Percentiles rank a stretch among this genome's conserved stretches.
Conservation (phyloP, 2,888 invertebrate genomes). For the Pycnomerus fuliginosus region DNA sequence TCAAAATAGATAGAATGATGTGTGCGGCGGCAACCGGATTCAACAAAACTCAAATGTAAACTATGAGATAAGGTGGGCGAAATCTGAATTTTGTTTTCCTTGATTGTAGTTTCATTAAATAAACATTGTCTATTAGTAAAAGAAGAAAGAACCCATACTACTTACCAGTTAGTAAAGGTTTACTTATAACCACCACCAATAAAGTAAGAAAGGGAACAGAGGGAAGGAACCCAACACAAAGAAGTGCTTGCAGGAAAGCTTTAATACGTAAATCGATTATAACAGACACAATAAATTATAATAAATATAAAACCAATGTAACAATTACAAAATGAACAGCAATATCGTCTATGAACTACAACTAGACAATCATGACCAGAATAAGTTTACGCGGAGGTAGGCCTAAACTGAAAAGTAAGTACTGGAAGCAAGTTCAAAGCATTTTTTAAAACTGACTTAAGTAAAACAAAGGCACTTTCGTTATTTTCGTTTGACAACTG, state of each 20-base stretch:
- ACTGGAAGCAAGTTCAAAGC: constrained; percentile 13
- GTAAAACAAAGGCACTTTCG: too few relatives aligned
- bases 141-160: constrained; percentile 13
- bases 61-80: too few relatives aligned
- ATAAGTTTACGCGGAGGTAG: constrained; percentile 23
- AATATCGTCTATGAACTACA: constrained; percentile 25
- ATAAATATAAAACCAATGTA: constrained; percentile 22
- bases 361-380: constrained; percentile 35
- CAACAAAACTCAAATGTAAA: constrained; percentile 25
- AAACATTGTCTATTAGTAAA: too few relatives aligned
- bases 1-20: constrained; percentile 44
- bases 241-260: constrained; percentile 43
- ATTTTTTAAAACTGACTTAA: too few relatives aligned
- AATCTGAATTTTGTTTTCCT: too few relatives aligned
- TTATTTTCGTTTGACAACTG: too few relatives aligned
- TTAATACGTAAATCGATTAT: constrained; percentile 44
- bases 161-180: constrained; percentile 7
- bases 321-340: constrained; percentile 33
- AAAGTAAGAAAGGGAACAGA: constrained; percentile 22
- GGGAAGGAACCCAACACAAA: constrained; percentile 32
- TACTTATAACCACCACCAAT: background rate
- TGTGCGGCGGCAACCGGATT: constrained; percentile 31
- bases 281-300: constrained; percentile 45
- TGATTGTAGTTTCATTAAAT: too few relatives aligned
- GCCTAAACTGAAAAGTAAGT: constrained; percentile 13